Conservation (phyloP, 2,797 vertebrate genomes). For the Arrhamphus sclerolepis region DNA sequence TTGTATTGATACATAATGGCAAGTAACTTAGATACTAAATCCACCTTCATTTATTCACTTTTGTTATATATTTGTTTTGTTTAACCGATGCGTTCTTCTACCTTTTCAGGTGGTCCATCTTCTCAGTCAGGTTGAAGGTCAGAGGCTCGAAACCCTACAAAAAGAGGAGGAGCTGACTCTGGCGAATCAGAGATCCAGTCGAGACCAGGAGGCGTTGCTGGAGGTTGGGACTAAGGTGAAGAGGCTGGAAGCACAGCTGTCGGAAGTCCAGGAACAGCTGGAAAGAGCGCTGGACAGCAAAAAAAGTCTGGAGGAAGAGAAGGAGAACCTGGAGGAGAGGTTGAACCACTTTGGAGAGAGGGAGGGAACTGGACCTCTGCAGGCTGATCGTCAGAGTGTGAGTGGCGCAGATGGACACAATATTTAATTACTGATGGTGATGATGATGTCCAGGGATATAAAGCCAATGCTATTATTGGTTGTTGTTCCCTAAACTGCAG, state of each 20-base stretch:
- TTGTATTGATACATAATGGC: too few relatives aligned
- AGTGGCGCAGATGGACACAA: conserved; percentile 41
- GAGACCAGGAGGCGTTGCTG: conserved; percentile 83
- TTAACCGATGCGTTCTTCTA: not conserved
- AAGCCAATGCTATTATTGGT: not conserved
- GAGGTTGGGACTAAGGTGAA: conserved; percentile 78
- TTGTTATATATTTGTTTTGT: not conserved
- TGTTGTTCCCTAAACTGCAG: conserved; percentile 30
- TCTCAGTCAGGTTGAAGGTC: conserved; percentile 86
- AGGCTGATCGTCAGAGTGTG: conserved; percentile 41
- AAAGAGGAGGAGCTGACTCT: conserved; percentile 85
- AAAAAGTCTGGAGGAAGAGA: conserved; percentile 82
- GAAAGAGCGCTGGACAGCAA: conserved; percentile 81
- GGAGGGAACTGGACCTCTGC: conserved; percentile 35
- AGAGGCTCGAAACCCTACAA: conserved; percentile 86
- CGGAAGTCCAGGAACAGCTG: conserved; percentile 84
- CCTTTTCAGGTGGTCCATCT: conserved; percentile 81
- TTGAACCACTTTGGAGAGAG: conserved; percentile 69
- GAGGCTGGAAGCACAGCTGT: conserved; percentile 77
- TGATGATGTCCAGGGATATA: not conserved
- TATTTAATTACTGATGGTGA: not conserved
- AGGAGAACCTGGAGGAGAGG: conserved; percentile 81
- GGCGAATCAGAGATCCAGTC: conserved; percentile 73
- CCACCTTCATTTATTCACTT: too few relatives aligned
- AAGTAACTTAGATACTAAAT: too few relatives aligned